Conservation (phyloP, 2,113 vertebrate genomes). For the Lycocorax pyrrhopterus region DNA sequence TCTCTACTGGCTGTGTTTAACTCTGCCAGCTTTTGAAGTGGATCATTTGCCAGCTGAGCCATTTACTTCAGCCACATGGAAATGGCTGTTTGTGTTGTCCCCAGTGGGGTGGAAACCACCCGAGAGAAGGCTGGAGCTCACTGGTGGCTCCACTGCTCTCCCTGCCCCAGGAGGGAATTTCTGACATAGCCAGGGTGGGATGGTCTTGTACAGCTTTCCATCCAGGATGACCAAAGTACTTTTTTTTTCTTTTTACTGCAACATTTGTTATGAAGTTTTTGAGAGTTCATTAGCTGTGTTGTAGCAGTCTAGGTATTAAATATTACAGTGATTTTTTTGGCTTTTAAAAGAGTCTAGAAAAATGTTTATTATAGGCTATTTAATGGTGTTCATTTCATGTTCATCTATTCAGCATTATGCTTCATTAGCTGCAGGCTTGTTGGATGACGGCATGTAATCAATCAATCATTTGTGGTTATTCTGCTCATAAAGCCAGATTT, state of each 20-base stretch:
- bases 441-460: neutral
- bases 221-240: neutral
- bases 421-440: neutral
- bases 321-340: neutral
- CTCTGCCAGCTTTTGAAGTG: neutral
- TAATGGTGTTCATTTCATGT: neutral
- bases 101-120: neutral
- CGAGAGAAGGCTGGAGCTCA: neutral
- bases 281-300: neutral
- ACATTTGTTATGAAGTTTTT: neutral
- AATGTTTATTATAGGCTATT: neutral
- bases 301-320: neutral
- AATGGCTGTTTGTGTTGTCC: neutral
- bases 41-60: neutral
- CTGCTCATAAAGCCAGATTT: neutral
- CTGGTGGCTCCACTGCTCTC: accelerated
- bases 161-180: neutral
- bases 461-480: slow-evolving; percentile 11
- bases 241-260: neutral
- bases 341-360: neutral
- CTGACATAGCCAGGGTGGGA: neutral
- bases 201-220: neutral
- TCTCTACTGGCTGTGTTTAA: neutral
- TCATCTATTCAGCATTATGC: neutral
- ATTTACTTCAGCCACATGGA: neutral